Conservation (phyloP, 2,797 vertebrate genomes). For the Heterohyrax brucei region DNA sequence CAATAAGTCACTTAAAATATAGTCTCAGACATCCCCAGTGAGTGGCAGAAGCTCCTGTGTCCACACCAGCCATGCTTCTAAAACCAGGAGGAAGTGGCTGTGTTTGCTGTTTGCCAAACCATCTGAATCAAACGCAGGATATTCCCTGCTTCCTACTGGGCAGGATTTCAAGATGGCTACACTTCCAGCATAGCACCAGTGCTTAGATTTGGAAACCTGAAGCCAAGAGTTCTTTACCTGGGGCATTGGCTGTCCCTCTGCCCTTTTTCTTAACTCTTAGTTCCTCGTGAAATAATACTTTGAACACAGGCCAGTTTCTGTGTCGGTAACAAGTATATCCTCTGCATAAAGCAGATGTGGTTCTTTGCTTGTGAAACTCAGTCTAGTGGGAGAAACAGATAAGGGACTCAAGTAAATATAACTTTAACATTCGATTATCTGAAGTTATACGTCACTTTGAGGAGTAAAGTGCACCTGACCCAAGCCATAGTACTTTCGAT, state of each 20-base stretch:
- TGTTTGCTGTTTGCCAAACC: background rate
- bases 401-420: fast-evolving
- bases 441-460: too few relatives aligned
- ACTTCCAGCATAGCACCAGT: background rate
- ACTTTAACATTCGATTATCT: background rate
- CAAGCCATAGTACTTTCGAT: too few relatives aligned
- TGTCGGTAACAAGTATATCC: too few relatives aligned
- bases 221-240: too few relatives aligned
- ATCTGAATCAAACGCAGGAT: background rate
- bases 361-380: background rate
- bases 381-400: background rate
- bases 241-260: background rate
- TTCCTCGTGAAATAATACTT: background rate
- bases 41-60: background rate
- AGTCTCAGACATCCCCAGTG: background rate
- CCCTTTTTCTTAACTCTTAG: background rate
- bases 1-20: background rate
- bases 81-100: background rate
- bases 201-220: background rate
- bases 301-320: background rate
- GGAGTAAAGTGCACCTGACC: too few relatives aligned
- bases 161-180: background rate
- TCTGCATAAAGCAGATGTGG: background rate
- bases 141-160: too few relatives aligned
- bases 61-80: background rate